A percentile compares a stretch with the other conserved stretches of the same genome.
These are phyloP conservation scores for Centrocercus urophasianus DNA, from an alignment of 2,113 vertebrate species.

Conservation along the genomic window DNA sequence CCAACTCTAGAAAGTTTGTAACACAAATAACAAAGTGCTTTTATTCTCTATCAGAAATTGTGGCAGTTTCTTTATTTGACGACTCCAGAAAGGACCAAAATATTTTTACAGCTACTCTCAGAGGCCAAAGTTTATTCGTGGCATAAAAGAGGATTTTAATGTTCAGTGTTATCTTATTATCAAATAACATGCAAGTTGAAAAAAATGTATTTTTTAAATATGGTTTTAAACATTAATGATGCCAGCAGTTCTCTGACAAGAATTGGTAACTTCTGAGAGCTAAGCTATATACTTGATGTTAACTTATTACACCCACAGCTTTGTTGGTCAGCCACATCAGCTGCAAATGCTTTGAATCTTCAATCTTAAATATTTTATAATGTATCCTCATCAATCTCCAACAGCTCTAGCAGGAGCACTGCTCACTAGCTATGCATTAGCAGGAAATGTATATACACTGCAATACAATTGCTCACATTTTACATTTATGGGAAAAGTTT, in stretches of 20 bases:
- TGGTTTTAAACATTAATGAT: background rate
- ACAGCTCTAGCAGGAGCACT: background rate
- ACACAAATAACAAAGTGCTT: fast-evolving
- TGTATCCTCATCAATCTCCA: background rate
- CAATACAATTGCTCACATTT: background rate
- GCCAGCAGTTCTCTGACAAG: background rate
- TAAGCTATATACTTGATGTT: background rate
- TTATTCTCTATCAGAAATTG: background rate
- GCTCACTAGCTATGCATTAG: fast-evolving
- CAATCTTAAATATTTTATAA: background rate
- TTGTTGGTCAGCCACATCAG: background rate
- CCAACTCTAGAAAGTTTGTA: background rate
- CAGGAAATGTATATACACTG: fast-evolving
- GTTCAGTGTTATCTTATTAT: background rate
- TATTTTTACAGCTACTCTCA: fast-evolving
- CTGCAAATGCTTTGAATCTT: background rate
- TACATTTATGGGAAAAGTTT: background rate
- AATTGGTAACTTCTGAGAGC: background rate
- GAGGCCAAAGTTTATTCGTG: background rate
- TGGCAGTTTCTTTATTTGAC: background rate
- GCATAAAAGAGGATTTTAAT: background rate
- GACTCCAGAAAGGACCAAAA: background rate
- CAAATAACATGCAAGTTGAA: background rate
- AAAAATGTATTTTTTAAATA: background rate
- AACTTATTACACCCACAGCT: background rate